Percentiles rank a stretch among this genome's conserved stretches.
Conservation (phyloP, 2,797 vertebrate species). For the Poecilia velifera region DNA sequence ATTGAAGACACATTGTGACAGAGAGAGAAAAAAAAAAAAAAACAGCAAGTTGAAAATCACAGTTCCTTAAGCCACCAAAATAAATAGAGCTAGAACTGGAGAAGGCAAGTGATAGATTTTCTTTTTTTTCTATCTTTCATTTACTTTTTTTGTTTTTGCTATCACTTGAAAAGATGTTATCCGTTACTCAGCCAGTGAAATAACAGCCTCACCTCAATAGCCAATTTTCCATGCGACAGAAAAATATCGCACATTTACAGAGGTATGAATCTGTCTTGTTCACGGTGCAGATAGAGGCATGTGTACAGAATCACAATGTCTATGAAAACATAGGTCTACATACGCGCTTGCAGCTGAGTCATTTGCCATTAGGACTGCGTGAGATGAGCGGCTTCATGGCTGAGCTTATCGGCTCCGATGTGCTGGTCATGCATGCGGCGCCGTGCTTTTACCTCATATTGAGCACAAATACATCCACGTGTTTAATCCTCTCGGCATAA, state of each 20-base stretch:
- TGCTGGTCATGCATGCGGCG: constrained; percentile 65
- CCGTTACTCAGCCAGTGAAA: constrained; percentile 29
- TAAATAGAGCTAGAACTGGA: constrained; percentile 30
- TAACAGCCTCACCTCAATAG: constrained; percentile 24
- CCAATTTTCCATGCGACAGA: constrained; percentile 40
- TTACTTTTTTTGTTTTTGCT: constrained; percentile 1
- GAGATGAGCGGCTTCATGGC: constrained; percentile 59
- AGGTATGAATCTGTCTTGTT: constrained; percentile 20
- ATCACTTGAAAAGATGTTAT: constrained; percentile 42
- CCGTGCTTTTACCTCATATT: constrained; percentile 56
- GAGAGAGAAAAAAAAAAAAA: neutral
- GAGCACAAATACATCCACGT: neutral
- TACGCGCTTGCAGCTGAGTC: constrained; percentile 62
- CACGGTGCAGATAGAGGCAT: constrained; percentile 27
- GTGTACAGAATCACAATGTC: constrained; percentile 41
- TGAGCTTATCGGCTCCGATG: constrained; percentile 58
- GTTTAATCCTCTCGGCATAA: constrained; percentile 15
- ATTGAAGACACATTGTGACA: constrained; percentile 22
- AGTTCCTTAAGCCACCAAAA: constrained; percentile 30
- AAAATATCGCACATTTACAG: constrained; percentile 15
- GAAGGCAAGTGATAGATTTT: constrained; percentile 29
- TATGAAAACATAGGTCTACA: constrained; percentile 52
- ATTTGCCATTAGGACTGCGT: constrained; percentile 54
- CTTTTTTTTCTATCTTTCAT: neutral
- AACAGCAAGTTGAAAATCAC: constrained; percentile 13